Conservation (phyloP, 2,797 vertebrate species). For the Sebastes cheni region DNA sequence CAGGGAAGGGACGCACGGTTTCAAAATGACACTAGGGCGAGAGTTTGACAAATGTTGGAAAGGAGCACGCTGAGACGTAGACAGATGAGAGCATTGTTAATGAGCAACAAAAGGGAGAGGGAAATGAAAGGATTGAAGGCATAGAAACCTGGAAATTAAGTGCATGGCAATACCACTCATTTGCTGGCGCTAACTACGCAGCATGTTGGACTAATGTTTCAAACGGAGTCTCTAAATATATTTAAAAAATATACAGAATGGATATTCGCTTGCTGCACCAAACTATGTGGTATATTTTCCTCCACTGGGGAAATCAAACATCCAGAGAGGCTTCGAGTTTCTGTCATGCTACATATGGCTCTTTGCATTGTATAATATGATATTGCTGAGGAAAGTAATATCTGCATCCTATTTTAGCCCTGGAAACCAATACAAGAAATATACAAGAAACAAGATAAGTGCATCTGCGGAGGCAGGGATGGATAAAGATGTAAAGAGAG, state of each 20-base stretch:
- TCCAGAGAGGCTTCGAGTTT: conserved; percentile 1
- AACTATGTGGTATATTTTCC: not conserved
- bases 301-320: not conserved
- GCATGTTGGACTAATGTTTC: conserved; percentile 12
- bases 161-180: conserved; percentile 9
- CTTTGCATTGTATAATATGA: not conserved
- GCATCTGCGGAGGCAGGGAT: conserved; percentile 40
- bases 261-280: not conserved
- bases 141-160: conserved; percentile 8
- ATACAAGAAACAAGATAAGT: conserved; percentile 44
- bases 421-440: conserved; percentile 28
- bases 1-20: not conserved
- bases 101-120: conserved; percentile 37
- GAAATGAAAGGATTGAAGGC: conserved; percentile 18
- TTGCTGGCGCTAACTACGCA: conserved; percentile 22
- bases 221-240: not conserved
- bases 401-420: conserved; percentile 11
- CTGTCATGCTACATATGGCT: not conserved
- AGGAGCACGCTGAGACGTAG: conserved; percentile 41
- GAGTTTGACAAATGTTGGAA: conserved; percentile 46
- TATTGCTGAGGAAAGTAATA: conserved; percentile 14
- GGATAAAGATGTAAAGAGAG: conserved; percentile 30
- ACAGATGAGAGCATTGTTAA: conserved; percentile 28
- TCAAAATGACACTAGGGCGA: conserved; percentile 21
- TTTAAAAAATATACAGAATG: not conserved